A percentile compares a stretch with the other conserved stretches of the same genome.
phyloP scores from a whole-genome alignment of 2,888 invertebrate genomes.

The Dicyrtomina minuta region DNA sequence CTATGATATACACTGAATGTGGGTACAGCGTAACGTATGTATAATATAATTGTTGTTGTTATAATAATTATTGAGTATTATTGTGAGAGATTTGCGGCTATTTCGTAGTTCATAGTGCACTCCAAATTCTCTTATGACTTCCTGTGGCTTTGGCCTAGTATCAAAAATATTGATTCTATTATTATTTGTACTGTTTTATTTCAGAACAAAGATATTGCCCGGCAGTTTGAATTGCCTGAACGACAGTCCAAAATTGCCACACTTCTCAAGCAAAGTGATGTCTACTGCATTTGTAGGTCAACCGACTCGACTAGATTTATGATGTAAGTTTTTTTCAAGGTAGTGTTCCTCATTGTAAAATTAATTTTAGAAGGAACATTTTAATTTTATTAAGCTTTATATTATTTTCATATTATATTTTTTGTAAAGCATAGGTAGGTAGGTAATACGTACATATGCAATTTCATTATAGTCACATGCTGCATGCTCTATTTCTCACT shows the following conservation, averaged over 20 bases:
- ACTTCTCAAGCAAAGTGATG: constrained; percentile 81
- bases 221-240: constrained; percentile 84
- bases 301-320: constrained; percentile 93
- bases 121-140: neutral
- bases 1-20: neutral
- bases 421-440: no score
- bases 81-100: neutral
- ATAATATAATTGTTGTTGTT: constrained; percentile 7
- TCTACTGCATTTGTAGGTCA: constrained; percentile 92
- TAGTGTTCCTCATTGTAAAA: no score
- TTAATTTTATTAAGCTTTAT: no score
- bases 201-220: constrained; percentile 64
- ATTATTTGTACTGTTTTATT: constrained; percentile 2
- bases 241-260: constrained; percentile 87
- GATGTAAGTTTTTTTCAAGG: constrained; percentile 66
- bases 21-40: no score
- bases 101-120: neutral
- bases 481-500: no score
- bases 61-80: neutral
- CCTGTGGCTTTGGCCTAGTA: neutral
- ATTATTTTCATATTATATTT: no score
- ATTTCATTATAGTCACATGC: no score
- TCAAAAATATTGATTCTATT: constrained; percentile 3
- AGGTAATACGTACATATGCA: no score
- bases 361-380: no score